These are phyloP conservation scores for Steromphala cineraria DNA, from an alignment of 2,888 invertebrate species.

Conservation along the genomic window DNA sequence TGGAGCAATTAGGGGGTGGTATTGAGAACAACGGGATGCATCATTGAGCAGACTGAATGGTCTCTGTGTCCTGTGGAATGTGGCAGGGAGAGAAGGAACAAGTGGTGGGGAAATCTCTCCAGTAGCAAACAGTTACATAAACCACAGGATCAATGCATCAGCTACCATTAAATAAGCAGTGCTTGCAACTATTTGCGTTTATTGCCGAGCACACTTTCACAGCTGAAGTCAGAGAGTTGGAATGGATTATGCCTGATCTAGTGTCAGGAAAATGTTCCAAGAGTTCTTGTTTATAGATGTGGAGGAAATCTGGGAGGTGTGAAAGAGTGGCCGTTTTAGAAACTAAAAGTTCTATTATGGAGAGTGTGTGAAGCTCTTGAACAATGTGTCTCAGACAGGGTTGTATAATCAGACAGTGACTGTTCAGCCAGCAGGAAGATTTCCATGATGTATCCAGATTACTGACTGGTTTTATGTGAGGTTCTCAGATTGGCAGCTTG, in stretches of 20 bases:
- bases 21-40: not conserved
- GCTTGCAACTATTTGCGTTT: not conserved
- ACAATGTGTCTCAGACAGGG: no score
- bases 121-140: not conserved
- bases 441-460: no score
- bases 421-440: no score
- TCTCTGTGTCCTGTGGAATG: not conserved
- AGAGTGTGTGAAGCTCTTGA: no score
- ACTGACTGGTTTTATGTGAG: no score
- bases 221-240: not conserved
- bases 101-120: not conserved
- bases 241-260: not conserved
- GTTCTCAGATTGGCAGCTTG: no score
- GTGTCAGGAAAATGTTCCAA: not conserved
- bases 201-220: not conserved
- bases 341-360: no score
- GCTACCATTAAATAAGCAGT: not conserved
- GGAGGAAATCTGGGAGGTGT: not conserved
- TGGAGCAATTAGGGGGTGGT: not conserved
- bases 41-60: not conserved
- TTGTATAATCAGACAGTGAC: no score
- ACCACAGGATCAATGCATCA: constrained; percentile 1
- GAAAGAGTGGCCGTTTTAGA: not conserved
- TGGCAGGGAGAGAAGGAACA: not conserved
- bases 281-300: not conserved